Evolutionary conservation across 2,113 vertebrate genomes (phyloP), one percentile per base, ranked within the genome.

Genomic region (Eurystomus gularis): DNA sequence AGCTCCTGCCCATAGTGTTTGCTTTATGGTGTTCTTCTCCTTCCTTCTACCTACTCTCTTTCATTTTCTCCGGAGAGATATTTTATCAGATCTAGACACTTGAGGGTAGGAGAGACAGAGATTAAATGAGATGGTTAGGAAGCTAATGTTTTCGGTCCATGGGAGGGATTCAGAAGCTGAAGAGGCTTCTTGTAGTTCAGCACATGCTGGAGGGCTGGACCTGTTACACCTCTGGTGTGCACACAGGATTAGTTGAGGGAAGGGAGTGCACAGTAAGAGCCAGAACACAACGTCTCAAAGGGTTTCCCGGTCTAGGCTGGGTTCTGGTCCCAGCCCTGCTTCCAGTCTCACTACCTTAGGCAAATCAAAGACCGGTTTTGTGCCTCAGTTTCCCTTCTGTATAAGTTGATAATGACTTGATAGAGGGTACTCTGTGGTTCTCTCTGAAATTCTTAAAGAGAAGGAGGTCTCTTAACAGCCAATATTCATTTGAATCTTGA

Each of bases 1-100:
- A 97, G 93, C 94, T 97, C 91, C 93, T 96, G 96, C 95, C 86
- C 88, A 61, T 62, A 92, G 73, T 96, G 93, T 97, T 96, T 96
- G 91, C 93, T 97, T 97, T 96, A 96, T 97, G 91, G 31, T 92
- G 91, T 72, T 95, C 95, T 86, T 92, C 92, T 96, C 52, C 88
- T 96, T 96, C 69, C 86, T 94, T 96, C 93, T 31, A 92, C 77
- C 86, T 90, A 84, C 57, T 95, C 88, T 86, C 86, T 91, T 90
- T 94, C 82, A 94, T 96, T 93, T 96, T 96, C 88, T 93, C 62
- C 65, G 49, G 69, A 88, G 92, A 94, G 75, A 81, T 96, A 93
- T 93, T 94, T 97, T 96, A 97, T 94, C 78, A 90, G 84, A 87
- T 87, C 66, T 88, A 1, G 1, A 87, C 42, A 80, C 62, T n/a